Evolutionary conservation across 2,888 invertebrate genomes (phyloP).

Genomic region (Tipula vernalis): DNA sequence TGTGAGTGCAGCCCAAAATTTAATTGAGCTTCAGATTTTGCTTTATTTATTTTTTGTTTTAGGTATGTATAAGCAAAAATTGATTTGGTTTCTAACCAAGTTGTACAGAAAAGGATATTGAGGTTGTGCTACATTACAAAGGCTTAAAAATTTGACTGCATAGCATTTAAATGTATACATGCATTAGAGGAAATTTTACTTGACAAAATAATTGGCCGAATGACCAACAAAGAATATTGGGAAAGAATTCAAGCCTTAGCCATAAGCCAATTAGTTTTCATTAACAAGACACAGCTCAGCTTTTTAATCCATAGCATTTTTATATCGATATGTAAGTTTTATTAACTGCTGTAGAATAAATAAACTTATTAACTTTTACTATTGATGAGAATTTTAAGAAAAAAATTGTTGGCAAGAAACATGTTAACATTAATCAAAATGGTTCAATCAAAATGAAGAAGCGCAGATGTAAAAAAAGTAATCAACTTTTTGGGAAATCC

Average conservation of each 20-base stretch:
- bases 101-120: too few relatives aligned
- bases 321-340: not conserved
- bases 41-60: too few relatives aligned
- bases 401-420: not conserved
- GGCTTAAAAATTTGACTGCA: too few relatives aligned
- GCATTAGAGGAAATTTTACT: not conserved
- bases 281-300: not conserved
- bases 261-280: not conserved
- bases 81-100: too few relatives aligned
- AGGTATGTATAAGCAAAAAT: too few relatives aligned
- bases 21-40: too few relatives aligned
- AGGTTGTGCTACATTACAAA: too few relatives aligned
- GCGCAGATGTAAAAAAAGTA: not conserved
- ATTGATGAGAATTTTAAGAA: not conserved
- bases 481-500: not conserved
- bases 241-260: not conserved
- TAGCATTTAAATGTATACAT: not conserved
- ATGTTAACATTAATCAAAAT: not conserved
- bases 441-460: not conserved
- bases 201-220: not conserved
- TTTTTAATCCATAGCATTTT: not conserved
- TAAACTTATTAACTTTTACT: not conserved
- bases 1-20: too few relatives aligned
- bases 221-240: too few relatives aligned
- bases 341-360: not conserved